These are phyloP conservation scores for Chrysotoxum bicinctum DNA, from an alignment of 2,888 invertebrate species.

Conservation along the genomic window DNA sequence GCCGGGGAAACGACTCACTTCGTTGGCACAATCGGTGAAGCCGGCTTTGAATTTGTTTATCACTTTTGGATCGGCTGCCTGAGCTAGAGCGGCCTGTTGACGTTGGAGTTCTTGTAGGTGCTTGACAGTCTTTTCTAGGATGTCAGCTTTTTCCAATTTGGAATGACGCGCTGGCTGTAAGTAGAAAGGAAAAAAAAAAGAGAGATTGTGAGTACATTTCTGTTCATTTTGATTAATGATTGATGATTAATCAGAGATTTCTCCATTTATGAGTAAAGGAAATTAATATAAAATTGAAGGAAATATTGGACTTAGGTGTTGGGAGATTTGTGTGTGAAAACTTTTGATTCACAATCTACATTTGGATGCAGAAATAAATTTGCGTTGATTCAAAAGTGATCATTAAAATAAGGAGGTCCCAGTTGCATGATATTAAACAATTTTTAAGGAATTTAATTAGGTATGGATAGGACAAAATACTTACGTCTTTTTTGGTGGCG, in stretches of 20 bases:
- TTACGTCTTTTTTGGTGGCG: constrained; percentile 94
- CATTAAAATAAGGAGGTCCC: neutral
- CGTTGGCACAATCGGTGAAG: constrained; percentile 93
- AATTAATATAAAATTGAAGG: neutral
- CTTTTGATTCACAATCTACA: neutral
- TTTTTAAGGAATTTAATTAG: neutral
- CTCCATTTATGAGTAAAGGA: neutral
- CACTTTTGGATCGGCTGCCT: constrained; percentile 91
- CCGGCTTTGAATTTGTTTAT: constrained; percentile 93
- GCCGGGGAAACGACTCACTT: constrained; percentile 89
- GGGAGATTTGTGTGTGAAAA: neutral
- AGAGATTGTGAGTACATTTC: constrained; percentile 5
- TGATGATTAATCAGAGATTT: neutral
- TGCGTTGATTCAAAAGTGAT: neutral
- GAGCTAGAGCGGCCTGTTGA: constrained; percentile 91
- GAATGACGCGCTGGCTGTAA: constrained; percentile 95
- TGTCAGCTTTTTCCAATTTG: constrained; percentile 97
- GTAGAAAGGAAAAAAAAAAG: constrained; percentile 58
- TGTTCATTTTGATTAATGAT: neutral
- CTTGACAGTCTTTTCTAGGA: constrained; percentile 96
- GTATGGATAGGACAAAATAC: constrained; percentile 80
- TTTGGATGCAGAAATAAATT: neutral
- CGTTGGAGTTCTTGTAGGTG: constrained; percentile 94
- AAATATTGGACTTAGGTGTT: neutral
- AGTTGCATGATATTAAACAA: no score